Conservation (phyloP, 1,140 invertebrate species). For the Hestina assimilis region DNA sequence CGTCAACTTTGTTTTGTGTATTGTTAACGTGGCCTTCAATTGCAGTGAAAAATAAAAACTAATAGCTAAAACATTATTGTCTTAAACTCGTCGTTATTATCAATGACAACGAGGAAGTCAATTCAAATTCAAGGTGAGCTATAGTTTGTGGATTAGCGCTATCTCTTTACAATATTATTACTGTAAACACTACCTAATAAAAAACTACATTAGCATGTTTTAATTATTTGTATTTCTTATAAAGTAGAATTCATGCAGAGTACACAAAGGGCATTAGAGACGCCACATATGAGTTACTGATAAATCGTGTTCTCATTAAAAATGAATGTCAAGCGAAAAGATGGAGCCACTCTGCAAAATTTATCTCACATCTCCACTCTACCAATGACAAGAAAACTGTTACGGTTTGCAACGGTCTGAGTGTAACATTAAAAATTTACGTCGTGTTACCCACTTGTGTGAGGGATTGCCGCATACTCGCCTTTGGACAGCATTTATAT, state of each 20-base stretch:
- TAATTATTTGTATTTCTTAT: no score
- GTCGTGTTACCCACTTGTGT: constrained; percentile 76
- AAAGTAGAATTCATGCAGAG: constrained; percentile 2
- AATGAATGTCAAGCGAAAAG: constrained; percentile 75
- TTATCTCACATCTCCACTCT: constrained; percentile 75
- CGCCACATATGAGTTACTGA: constrained; percentile 64
- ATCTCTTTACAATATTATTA: background rate
- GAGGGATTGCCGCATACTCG: constrained; percentile 74
- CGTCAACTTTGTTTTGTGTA: constrained; percentile 66
- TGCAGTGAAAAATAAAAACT: constrained; percentile 69
- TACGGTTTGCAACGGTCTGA: constrained; percentile 77
- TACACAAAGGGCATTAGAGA: constrained; percentile 63
- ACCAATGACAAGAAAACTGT: constrained; percentile 78
- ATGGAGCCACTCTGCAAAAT: constrained; percentile 78
- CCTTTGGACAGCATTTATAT: constrained; percentile 77
- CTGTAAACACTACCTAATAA: background rate
- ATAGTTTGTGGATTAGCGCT: constrained; percentile 43
- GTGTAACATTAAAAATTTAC: constrained; percentile 78
- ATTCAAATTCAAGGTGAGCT: constrained; percentile 65
- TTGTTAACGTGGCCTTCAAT: constrained; percentile 68
- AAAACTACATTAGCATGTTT: background rate
- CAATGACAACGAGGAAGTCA: constrained; percentile 63
- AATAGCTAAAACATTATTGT: constrained; percentile 69
- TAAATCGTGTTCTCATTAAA: constrained; percentile 68
- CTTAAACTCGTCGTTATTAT: constrained; percentile 74